phyloP scores from a whole-genome alignment of 2,113 vertebrate species.

The Callaeas wilsoni region DNA sequence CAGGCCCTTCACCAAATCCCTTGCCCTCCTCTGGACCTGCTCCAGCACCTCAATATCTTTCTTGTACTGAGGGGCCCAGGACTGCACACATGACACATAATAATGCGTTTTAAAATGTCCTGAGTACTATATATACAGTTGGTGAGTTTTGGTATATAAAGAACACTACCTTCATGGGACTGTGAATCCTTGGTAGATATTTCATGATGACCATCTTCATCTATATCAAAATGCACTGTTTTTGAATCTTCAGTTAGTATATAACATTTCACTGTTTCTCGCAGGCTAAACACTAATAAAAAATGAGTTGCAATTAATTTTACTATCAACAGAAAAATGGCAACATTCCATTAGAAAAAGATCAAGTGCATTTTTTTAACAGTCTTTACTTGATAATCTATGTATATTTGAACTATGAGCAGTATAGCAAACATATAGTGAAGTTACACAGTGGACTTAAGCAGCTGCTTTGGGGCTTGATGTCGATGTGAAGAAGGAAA shows the following conservation, averaged over 20 bases:
- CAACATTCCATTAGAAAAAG: neutral
- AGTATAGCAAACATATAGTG: neutral
- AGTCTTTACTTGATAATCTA: neutral
- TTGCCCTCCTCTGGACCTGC: accelerated
- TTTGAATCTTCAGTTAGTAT: conserved; percentile 57
- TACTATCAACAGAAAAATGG: neutral
- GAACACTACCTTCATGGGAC: neutral
- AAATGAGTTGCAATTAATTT: neutral
- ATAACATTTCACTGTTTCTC: conserved; percentile 32
- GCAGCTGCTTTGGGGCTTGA: neutral
- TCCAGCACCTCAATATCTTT: neutral
- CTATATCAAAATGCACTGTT: conserved; percentile 58
- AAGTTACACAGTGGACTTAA: neutral
- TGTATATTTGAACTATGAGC: neutral
- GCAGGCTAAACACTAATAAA: neutral
- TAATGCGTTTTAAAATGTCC: neutral
- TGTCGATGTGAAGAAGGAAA: neutral
- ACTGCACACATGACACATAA: neutral
- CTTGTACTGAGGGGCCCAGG: neutral
- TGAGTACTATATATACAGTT: neutral
- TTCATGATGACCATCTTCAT: conserved; percentile 44
- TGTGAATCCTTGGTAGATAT: conserved; percentile 57
- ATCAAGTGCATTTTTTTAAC: neutral
- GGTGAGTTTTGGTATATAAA: neutral
- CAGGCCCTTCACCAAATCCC: accelerated